A percentile compares a stretch with the other conserved stretches of the same genome.
Evolutionary conservation across 1,140 invertebrate genomes (phyloP).

Genomic region (Phthorimaea operculella): DNA sequence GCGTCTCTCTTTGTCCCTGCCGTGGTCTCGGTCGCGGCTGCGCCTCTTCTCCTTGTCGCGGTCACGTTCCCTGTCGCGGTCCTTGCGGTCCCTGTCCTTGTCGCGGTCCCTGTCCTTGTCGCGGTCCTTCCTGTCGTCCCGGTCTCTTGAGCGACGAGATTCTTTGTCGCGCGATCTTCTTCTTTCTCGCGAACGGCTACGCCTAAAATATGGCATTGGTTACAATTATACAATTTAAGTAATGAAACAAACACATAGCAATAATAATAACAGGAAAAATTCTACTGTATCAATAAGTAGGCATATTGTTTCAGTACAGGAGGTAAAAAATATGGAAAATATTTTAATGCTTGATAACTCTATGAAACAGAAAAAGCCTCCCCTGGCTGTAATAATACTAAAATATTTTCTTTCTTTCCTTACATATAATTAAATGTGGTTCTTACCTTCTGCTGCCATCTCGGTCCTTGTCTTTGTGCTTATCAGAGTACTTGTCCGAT

Average conservation of each 20-base stretch:
- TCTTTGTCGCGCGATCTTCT: slow-evolving; percentile 56
- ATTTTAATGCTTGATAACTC: too few relatives aligned
- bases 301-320: too few relatives aligned
- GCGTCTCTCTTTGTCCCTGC: slow-evolving; percentile 40
- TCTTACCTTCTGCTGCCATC: slow-evolving; percentile 49
- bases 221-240: too few relatives aligned
- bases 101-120: slow-evolving; percentile 44
- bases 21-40: slow-evolving; percentile 37
- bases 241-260: too few relatives aligned
- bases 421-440: neutral
- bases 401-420: too few relatives aligned
- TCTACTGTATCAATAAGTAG: too few relatives aligned
- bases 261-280: too few relatives aligned
- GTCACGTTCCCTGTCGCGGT: slow-evolving; percentile 51
- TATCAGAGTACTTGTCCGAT: slow-evolving; percentile 66
- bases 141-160: slow-evolving; percentile 43
- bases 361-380: too few relatives aligned
- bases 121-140: slow-evolving; percentile 37
- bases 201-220: slow-evolving; percentile 28
- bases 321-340: too few relatives aligned
- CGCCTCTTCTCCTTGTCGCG: slow-evolving; percentile 19
- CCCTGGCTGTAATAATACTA: too few relatives aligned
- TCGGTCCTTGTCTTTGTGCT: slow-evolving; percentile 57
- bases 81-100: slow-evolving; percentile 35
- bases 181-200: slow-evolving; percentile 67